Percentiles rank a stretch among this genome's conserved stretches.
phyloP scores from a whole-genome alignment of 2,797 vertebrate species.

The Melanotaenia nigrans region DNA sequence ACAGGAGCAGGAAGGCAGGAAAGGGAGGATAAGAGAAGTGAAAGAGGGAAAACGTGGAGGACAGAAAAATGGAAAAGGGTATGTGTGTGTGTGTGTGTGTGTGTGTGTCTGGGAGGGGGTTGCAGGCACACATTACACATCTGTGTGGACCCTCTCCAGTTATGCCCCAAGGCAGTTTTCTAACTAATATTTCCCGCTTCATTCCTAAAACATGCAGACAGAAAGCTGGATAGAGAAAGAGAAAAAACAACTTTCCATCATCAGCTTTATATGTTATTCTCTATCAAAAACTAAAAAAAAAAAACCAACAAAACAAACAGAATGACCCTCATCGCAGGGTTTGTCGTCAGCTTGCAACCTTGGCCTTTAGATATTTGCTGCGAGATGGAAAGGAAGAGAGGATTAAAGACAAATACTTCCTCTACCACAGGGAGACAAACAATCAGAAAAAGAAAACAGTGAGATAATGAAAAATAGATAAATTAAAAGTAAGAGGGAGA shows the following conservation, averaged over 20 bases:
- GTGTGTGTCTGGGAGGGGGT: not conserved
- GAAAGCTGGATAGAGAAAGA: conserved; percentile 23
- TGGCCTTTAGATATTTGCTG: conserved; percentile 3
- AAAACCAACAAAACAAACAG: not conserved
- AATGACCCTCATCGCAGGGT: not conserved
- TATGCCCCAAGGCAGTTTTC: conserved; percentile 45
- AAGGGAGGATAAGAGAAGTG: conserved; percentile 66
- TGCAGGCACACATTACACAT: conserved; percentile 48
- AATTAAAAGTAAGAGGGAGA: conserved; percentile 10
- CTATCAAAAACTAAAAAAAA: not conserved
- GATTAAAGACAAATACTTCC: conserved; percentile 22
- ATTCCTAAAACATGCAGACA: conserved; percentile 33
- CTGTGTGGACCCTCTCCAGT: conserved; percentile 47
- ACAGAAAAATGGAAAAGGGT: conserved; percentile 45
- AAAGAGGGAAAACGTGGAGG: conserved; percentile 56
- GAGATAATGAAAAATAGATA: conserved; percentile 1
- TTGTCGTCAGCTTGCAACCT: not conserved
- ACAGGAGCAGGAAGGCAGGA: conserved; percentile 53
- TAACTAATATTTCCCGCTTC: conserved; percentile 28
- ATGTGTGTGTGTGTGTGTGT: conserved; percentile 20
- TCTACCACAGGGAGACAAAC: conserved; percentile 13
- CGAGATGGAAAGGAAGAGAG: conserved; percentile 12
- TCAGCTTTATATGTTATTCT: not conserved
- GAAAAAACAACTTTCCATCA: not conserved
- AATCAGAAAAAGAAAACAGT: not conserved